Evolutionary conservation across 1,140 invertebrate species (phyloP).

Genomic region (Pissodes strobi): DNA sequence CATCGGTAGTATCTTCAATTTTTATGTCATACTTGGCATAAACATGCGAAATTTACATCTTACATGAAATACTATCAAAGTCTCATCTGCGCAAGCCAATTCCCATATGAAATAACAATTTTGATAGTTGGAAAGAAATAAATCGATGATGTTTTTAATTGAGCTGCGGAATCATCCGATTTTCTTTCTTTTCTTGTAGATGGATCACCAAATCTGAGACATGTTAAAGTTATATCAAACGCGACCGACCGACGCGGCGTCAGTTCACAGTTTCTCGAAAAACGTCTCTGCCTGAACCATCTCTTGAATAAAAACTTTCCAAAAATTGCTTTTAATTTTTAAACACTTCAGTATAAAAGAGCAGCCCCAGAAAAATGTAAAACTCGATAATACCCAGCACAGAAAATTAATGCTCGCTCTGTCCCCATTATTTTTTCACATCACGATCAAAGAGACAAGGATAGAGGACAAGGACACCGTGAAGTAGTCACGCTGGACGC

Average conservation of each 20-base stretch:
- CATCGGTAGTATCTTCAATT: conserved; percentile 51
- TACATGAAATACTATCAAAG: conserved; percentile 55
- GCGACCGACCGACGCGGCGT: no score
- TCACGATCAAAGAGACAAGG: no score
- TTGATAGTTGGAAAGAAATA: conserved; percentile 39
- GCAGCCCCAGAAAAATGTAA: neutral
- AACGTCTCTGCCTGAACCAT: no score
- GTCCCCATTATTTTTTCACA: neutral
- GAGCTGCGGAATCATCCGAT: neutral
- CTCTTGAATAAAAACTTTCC: neutral
- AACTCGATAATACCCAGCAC: neutral
- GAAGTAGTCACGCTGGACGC: no score
- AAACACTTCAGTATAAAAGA: no score
- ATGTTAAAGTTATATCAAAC: neutral
- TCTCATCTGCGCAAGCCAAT: conserved; percentile 51
- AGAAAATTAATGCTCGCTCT: neutral
- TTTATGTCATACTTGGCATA: conserved; percentile 59
- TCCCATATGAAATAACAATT: conserved; percentile 39
- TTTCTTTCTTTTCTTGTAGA: neutral
- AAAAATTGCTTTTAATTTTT: neutral
- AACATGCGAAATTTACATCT: no score
- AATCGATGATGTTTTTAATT: neutral
- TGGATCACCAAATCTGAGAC: neutral
- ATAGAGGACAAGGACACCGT: no score
- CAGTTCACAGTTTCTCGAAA: neutral